Evolutionary conservation across 2,797 vertebrate species (phyloP).

Genomic region (Calcarius lapponicus): DNA sequence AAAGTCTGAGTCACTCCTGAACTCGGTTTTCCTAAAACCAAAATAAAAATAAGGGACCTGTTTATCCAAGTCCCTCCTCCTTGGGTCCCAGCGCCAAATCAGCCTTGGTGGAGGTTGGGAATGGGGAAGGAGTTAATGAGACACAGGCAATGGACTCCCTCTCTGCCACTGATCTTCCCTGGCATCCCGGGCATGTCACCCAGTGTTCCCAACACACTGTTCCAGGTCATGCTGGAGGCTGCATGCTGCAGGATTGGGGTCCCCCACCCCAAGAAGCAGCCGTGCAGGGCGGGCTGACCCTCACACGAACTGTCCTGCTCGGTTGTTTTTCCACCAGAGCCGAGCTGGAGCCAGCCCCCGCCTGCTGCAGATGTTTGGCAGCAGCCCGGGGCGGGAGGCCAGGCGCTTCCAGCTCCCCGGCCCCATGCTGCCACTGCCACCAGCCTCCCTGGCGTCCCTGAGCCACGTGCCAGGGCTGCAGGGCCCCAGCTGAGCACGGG

Average conservation of each 20-base stretch:
- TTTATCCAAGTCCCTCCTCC: background rate
- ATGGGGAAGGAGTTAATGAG: background rate
- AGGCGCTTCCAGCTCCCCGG: background rate
- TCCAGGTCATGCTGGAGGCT: background rate
- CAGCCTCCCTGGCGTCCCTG: background rate
- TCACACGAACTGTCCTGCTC: background rate
- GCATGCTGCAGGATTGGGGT: accelerated
- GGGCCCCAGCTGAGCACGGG: background rate
- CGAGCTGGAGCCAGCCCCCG: background rate
- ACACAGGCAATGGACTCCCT: accelerated
- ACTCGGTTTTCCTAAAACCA: background rate
- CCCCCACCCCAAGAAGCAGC: background rate
- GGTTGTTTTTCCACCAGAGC: constrained; percentile 10
- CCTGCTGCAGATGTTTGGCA: constrained; percentile 58
- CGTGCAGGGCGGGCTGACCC: accelerated
- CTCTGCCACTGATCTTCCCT: background rate
- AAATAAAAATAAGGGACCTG: background rate
- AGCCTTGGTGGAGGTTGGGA: background rate
- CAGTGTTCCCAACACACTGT: background rate
- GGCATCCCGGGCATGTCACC: background rate
- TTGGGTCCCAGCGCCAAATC: background rate
- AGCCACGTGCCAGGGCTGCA: accelerated
- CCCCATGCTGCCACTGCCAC: background rate
- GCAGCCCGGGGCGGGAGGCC: background rate
- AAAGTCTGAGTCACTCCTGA: background rate